Conservation (phyloP, 2,113 vertebrate species). For the Thomomys bottae region DNA sequence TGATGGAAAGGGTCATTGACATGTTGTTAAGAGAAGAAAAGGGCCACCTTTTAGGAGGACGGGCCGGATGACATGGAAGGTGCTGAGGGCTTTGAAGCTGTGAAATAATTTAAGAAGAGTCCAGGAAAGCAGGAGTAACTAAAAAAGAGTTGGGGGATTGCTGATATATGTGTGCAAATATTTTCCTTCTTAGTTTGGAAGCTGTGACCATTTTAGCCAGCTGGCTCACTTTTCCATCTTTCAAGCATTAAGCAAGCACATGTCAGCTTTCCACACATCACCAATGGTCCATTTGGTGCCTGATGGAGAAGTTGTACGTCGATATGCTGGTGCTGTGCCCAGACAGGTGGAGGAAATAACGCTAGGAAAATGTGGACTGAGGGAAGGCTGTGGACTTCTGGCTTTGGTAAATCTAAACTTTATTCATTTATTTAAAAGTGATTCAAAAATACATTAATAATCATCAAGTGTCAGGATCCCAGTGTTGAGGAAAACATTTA, state of each 20-base stretch:
- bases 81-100: not conserved
- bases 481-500: constrained; percentile 43
- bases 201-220: not conserved
- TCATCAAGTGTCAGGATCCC: not conserved
- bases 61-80: not conserved
- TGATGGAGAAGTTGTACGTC: not conserved
- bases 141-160: not conserved
- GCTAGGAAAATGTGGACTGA: not conserved
- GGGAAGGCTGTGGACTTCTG: not conserved
- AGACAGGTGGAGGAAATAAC: too few species aligned
- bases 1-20: rapidly evolving
- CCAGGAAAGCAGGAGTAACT: not conserved
- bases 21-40: not conserved
- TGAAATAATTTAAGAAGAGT: not conserved
- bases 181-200: not conserved
- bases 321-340: rapidly evolving
- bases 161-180: not conserved
- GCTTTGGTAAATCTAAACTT: not conserved
- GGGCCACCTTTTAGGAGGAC: not conserved
- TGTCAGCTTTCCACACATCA: not conserved
- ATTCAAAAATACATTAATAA: not conserved
- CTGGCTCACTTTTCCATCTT: not conserved
- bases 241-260: not conserved
- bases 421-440: not conserved
- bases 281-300: not conserved